Base-by-base conservation (phyloP, 2,113 vertebrate genomes). In the Poicephalus gulielmi region DNA sequence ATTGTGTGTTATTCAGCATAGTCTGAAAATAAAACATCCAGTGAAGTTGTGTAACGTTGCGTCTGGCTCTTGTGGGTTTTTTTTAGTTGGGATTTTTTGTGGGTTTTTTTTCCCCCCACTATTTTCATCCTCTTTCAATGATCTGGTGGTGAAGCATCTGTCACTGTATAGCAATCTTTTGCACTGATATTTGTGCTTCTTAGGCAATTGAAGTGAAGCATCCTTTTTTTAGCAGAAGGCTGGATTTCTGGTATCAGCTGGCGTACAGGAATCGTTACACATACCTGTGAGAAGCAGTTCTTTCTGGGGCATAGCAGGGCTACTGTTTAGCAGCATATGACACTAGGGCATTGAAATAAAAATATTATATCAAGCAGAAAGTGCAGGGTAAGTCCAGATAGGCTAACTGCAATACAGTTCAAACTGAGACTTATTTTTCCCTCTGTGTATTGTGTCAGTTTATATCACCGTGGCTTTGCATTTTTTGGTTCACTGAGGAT, bases 11-110 rank as follows among this genome's bases (percentile, higher is more conserved):
- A 62, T 74, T 90, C 73, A 71, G 31, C 0, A 0, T 50, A 59
- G 80, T 82, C 86, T 92, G 89, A 64, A 94, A 91, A 91, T 12
- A 89, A 86, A 93, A 69, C 39, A 30, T 17, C 75, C 10, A 11
- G 43, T 81, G 60, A 63, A 81, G 77, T 33, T 79, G 23, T 31
- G 49, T 62, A 82, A 84, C 2, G 2, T 22, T 68, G 55, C n/a
- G 59, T 75, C 52, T 62, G 43, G 20, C 15, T 30, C 43, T 74
- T 20, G 31, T 30, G 76, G 35, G 8, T 28, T 74, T 69, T 71
- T 31, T 23, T 28, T 24, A 20, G 17, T 49, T 78, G 9, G 3
- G 9, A 6, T 8, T 37, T 59, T 52, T 30, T 35, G 20, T 71
- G 43, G 3, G 2, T 0, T 1, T 10, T 35, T 55, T 47, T n/a